Conservation (phyloP, 2,888 invertebrate genomes). For the Xylota sylvarum region DNA sequence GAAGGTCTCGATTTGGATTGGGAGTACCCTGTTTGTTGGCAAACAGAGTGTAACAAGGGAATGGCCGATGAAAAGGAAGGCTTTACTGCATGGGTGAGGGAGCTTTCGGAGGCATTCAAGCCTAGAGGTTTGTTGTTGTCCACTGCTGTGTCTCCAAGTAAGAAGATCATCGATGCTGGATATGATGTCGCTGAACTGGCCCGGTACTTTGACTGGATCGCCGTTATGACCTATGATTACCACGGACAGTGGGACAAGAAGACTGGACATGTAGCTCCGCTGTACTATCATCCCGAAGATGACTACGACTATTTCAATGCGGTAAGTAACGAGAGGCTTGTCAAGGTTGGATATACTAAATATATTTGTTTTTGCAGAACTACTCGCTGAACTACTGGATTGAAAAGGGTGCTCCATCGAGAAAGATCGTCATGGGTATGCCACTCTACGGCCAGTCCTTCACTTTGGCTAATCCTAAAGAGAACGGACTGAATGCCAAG, state of each 20-base stretch:
- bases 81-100: conserved; percentile 90
- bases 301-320: conserved; percentile 93
- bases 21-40: conserved; percentile 92
- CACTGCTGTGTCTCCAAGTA: conserved; percentile 94
- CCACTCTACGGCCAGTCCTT: conserved; percentile 96
- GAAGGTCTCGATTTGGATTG: conserved; percentile 98
- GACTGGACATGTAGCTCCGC: conserved; percentile 95
- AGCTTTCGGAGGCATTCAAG: conserved; percentile 89
- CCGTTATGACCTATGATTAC: conserved; percentile 96
- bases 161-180: conserved; percentile 93
- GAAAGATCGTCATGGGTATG: conserved; percentile 95
- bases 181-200: conserved; percentile 93
- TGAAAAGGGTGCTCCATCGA: conserved; percentile 91
- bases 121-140: conserved; percentile 90
- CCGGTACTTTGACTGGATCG: conserved; percentile 93
- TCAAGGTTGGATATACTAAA: background rate
- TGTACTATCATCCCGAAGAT: conserved; percentile 93
- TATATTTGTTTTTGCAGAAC: conserved; percentile 86
- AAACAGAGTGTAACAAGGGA: conserved; percentile 94
- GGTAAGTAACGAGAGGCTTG: conserved; percentile 85
- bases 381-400: conserved; percentile 96
- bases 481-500: conserved; percentile 90
- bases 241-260: conserved; percentile 97
- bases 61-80: conserved; percentile 93
- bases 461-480: conserved; percentile 87